Conservation (phyloP, 1,140 invertebrate species). For the Caenorhabditis briggsae region DNA sequence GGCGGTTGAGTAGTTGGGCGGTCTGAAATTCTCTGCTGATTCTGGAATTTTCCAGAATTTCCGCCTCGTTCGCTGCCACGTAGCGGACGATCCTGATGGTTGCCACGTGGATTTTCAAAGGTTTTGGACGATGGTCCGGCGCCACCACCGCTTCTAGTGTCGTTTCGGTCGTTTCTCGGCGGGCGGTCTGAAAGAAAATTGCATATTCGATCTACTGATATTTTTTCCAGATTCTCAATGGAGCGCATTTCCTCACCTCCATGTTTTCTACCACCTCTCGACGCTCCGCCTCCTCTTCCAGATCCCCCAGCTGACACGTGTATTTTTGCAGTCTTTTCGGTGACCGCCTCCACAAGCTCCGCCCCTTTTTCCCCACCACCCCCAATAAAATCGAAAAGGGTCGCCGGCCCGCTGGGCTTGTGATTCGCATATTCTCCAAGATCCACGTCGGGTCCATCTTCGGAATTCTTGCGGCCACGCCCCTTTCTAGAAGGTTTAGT, state of each 20-base stretch:
- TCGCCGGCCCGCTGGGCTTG: constrained; percentile 21
- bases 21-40: neutral
- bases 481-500: neutral
- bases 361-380: neutral
- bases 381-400: constrained; percentile 42
- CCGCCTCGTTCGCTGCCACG: too few relatives aligned
- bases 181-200: too few relatives aligned
- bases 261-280: too few relatives aligned
- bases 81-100: too few relatives aligned
- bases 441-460: constrained; percentile 23
- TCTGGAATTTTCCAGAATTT: neutral
- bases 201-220: too few relatives aligned
- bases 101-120: too few relatives aligned
- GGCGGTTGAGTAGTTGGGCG: too few relatives aligned
- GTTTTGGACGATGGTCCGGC: too few relatives aligned
- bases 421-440: constrained; percentile 39
- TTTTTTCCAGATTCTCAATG: too few relatives aligned
- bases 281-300: neutral
- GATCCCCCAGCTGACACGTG: neutral
- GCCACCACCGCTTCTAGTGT: too few relatives aligned
- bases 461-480: constrained; percentile 11
- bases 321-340: neutral
- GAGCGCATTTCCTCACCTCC: too few relatives aligned
- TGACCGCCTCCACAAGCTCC: neutral
- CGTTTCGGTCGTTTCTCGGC: too few relatives aligned